These are phyloP conservation scores for Mormyrus hasselquistii DNA, from an alignment of 2,797 vertebrate genomes.

Conservation along the genomic window DNA sequence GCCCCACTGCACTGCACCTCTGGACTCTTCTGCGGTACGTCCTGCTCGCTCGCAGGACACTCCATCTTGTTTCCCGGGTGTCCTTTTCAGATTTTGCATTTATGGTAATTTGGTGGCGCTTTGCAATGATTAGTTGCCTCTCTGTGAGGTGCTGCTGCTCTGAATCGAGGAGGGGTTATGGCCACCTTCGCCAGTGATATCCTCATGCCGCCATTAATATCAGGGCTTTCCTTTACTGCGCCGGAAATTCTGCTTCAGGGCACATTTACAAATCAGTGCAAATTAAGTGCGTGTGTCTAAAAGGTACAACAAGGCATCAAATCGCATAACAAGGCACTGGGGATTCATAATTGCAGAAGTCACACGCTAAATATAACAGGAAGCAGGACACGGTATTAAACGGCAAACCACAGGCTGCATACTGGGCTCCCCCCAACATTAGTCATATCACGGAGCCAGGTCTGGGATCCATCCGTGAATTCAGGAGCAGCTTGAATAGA, in stretches of 20 bases:
- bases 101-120: background rate
- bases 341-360: background rate
- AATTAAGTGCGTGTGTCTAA: background rate
- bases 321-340: background rate
- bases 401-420: background rate
- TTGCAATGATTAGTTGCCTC: background rate
- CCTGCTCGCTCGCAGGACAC: background rate
- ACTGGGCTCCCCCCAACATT: background rate
- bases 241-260: background rate
- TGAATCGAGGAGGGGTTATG: background rate
- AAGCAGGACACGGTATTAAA: background rate
- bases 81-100: background rate
- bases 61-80: conserved; percentile 18
- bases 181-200: background rate
- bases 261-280: background rate
- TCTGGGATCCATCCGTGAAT: background rate
- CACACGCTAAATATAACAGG: background rate
- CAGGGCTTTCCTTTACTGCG: background rate
- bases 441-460: background rate
- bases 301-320: background rate
- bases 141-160: background rate
- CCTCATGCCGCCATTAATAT: background rate
- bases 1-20: conserved; percentile 12
- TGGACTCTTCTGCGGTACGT: conserved; percentile 10
- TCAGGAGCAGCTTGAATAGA: background rate